Conservation (phyloP, 2,797 vertebrate genomes). For the Brachyrhaphis roseni region DNA sequence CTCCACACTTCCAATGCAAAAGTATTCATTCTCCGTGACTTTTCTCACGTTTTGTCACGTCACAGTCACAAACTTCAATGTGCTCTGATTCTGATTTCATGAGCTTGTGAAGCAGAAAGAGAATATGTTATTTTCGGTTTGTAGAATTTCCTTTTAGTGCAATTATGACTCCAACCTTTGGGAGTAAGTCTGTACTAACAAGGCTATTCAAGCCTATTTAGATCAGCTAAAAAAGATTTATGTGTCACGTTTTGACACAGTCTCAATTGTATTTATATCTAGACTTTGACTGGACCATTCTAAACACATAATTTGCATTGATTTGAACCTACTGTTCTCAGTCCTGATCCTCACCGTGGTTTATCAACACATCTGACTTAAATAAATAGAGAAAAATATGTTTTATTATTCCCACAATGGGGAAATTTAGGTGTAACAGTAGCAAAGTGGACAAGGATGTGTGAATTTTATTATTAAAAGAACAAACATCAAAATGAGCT, state of each 20-base stretch:
- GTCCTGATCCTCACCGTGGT: too few relatives aligned
- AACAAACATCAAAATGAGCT: neutral
- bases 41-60: neutral
- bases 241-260: neutral
- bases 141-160: neutral
- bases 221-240: neutral
- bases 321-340: neutral
- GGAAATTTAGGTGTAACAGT: too few relatives aligned
- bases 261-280: neutral
- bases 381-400: too few relatives aligned
- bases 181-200: neutral
- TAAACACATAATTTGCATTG: neutral
- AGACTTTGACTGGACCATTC: neutral
- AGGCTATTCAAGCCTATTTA: neutral
- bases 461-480: neutral
- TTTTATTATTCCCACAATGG: too few relatives aligned
- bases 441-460: too few relatives aligned
- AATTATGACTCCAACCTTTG: neutral
- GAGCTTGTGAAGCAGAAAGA: neutral
- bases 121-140: neutral
- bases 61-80: neutral
- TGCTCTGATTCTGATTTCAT: neutral
- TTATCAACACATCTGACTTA: too few relatives aligned
- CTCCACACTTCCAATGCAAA: conserved; percentile 22
- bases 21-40: neutral